Evolutionary conservation across 2,113 vertebrate species (phyloP), one percentile per base, ranked within the genome.

Genomic region (Macquaria australasica): DNA sequence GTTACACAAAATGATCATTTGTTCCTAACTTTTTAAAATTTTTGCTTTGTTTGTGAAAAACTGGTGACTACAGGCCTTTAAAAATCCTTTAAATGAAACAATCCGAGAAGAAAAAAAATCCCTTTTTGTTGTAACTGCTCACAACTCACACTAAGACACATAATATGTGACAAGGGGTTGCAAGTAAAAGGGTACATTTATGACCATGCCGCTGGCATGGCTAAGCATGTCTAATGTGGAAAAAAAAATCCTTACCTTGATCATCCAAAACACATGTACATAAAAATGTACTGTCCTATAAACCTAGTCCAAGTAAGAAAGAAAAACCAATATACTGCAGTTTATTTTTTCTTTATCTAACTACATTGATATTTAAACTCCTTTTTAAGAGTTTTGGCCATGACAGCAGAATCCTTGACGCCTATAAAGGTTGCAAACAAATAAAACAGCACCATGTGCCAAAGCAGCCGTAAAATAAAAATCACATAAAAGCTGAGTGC

Each of bases 391-490:
- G 45, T 50, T 79, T n/a, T 59, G 81, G 63, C 73, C 7, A 14
- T 45, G 56, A 41, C 34, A 48, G 68, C 72, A 76, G 25, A 73
- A 43, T 25, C 8, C 8, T 23, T 70, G 23, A 66, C 6, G 18
- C 20, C 55, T 64, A 39, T 55, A 56, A 76, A 67, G n/a, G 55
- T 71, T 43, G 56, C 20, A 86, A 73, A 78, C 53, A 67, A 68
- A 81, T 62, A 81, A 84, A 79, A 84, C 28, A 25, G 34, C 43
- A 25, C n/a, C 23, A 6, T 62, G 34, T 50, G 51, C 73, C 64
- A 72, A 68, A 63, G 70, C 3, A 4, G 0, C 34, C 39, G 31
- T 77, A 73, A 77, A 85, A 76, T 84, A 69, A 48, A 78, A 59
- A 45, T 50, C 34, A 58, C 48, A 75, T 79, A 20, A 82, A 58